phyloP scores from a whole-genome alignment of 2,797 vertebrate genomes.

The Cirrhinus mrigala region DNA sequence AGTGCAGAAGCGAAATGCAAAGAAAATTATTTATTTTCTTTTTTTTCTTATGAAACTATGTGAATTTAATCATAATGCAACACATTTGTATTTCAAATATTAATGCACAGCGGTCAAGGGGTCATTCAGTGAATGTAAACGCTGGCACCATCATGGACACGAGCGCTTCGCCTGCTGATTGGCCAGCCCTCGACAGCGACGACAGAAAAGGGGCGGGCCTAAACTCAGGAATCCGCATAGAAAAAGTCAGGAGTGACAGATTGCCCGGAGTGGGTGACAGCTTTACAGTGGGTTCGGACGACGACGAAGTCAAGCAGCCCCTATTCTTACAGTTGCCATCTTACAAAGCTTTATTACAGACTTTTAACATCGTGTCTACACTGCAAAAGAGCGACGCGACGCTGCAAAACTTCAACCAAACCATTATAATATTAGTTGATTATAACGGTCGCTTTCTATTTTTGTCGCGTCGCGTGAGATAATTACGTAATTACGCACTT shows the following conservation, averaged over 20 bases:
- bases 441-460: neutral
- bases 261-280: slow-evolving; percentile 62
- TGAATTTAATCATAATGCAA: neutral
- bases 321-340: slow-evolving; percentile 31
- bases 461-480: slow-evolving; percentile 12
- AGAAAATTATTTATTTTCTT: neutral
- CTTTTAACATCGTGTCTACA: neutral
- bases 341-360: slow-evolving; percentile 34
- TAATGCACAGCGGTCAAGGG: slow-evolving; percentile 44
- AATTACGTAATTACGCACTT: slow-evolving; percentile 52
- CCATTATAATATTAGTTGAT: neutral
- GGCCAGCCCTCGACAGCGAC: slow-evolving; percentile 51
- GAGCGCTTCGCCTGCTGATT: slow-evolving; percentile 54
- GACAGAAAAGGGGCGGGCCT: slow-evolving; percentile 70
- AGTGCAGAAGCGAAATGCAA: neutral
- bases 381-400: neutral
- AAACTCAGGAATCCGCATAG: slow-evolving; percentile 67
- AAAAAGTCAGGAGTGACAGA: slow-evolving; percentile 68
- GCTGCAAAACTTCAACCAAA: neutral
- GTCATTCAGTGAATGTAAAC: slow-evolving; percentile 44
- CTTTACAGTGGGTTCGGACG: slow-evolving; percentile 26
- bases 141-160: slow-evolving; percentile 49
- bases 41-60: neutral
- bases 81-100: neutral
- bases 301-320: slow-evolving; percentile 32